These are phyloP conservation scores for Lagocephalus sceleratus DNA, from an alignment of 2,797 vertebrate genomes.

Conservation along the genomic window DNA sequence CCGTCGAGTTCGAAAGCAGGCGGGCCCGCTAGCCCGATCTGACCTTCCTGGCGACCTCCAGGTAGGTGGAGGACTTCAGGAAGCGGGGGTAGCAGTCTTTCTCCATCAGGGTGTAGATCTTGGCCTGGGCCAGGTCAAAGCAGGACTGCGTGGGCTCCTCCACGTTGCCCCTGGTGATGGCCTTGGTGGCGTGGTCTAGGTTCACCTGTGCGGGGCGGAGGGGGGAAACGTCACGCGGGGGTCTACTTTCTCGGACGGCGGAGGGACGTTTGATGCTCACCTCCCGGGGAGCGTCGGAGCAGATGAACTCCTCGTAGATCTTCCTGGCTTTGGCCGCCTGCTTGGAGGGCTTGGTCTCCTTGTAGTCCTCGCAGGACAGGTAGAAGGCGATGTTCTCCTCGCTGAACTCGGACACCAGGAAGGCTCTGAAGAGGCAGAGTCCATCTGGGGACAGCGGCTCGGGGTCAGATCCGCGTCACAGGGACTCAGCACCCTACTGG, in stretches of 20 bases:
- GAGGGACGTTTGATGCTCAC: slow-evolving; percentile 59
- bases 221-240: too few relatives aligned
- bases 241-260: accelerated
- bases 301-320: slow-evolving; percentile 91
- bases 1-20: slow-evolving; percentile 1
- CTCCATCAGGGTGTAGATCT: slow-evolving; percentile 90
- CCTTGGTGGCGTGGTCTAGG: slow-evolving; percentile 88
- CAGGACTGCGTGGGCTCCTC: slow-evolving; percentile 66
- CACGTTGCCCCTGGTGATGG: slow-evolving; percentile 74
- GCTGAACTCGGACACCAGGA: slow-evolving; percentile 92
- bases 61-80: slow-evolving; percentile 79
- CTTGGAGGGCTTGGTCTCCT: slow-evolving; percentile 84
- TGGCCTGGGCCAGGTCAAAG: slow-evolving; percentile 84
- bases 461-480: slow-evolving; percentile 13
- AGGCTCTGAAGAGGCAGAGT: slow-evolving; percentile 87
- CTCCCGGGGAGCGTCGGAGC: slow-evolving; percentile 89
- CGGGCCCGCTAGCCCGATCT: slow-evolving; percentile 36
- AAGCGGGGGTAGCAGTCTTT: slow-evolving; percentile 95
- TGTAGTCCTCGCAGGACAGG: slow-evolving; percentile 93
- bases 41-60: slow-evolving; percentile 63
- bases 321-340: slow-evolving; percentile 85
- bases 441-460: slow-evolving; percentile 76
- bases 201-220: too few relatives aligned
- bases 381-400: slow-evolving; percentile 98
- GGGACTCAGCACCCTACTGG: not conserved